Conservation (phyloP, 2,797 vertebrate species). For the Pteropus rufus region DNA sequence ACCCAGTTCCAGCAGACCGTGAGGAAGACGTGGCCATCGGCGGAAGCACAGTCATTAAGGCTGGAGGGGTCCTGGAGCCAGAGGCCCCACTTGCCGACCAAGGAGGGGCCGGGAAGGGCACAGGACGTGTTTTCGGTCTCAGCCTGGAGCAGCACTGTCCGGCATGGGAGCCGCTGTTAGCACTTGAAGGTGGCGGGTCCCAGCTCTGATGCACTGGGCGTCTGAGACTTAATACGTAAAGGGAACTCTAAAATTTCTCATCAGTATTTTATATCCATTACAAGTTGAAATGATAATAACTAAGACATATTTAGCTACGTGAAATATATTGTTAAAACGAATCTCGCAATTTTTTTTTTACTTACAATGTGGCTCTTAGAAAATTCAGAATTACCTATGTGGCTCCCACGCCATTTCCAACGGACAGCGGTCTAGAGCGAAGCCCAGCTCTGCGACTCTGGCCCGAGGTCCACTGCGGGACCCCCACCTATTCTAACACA, state of each 20-base stretch:
- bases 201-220: not conserved
- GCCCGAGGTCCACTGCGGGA: not conserved
- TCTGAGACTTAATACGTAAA: not conserved
- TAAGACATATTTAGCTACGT: not conserved
- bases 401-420: not conserved
- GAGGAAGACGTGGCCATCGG: not conserved
- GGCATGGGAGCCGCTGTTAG: not conserved
- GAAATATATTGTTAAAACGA: not conserved
- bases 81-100: not conserved
- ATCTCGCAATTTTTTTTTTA: not conserved
- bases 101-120: not conserved
- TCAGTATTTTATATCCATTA: not conserved
- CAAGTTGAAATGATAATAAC: not conserved
- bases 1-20: not conserved
- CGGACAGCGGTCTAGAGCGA: not conserved
- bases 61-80: not conserved
- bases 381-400: not conserved
- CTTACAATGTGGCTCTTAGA: not conserved
- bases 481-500: not conserved
- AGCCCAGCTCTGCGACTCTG: rapidly evolving
- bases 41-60: not conserved
- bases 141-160: not conserved
- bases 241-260: not conserved
- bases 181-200: not conserved
- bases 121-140: too few species aligned